Evolutionary conservation across 2,797 vertebrate genomes (phyloP).

Genomic region (Mallotus villosus): DNA sequence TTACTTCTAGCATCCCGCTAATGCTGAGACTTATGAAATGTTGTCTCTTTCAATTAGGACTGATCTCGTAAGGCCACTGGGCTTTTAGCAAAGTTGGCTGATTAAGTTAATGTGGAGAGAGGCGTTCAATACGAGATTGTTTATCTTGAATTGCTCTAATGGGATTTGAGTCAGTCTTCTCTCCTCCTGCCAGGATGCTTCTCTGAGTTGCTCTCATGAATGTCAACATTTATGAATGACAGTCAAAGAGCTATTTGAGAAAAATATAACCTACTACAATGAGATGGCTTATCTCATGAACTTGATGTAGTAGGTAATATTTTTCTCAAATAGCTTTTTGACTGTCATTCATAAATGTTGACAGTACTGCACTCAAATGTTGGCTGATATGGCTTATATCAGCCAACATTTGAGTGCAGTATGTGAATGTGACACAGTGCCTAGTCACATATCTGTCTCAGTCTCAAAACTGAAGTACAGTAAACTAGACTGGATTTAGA

Average conservation of each 20-base stretch:
- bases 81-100: constrained; percentile 8
- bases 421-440: neutral
- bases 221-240: neutral
- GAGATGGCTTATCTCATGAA: no score
- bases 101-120: neutral
- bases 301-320: no score
- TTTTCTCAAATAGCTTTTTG: neutral
- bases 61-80: neutral
- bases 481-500: neutral
- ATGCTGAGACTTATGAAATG: neutral
- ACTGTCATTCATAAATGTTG: neutral
- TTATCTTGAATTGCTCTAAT: neutral
- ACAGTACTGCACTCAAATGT: neutral
- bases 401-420: neutral
- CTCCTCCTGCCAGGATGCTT: neutral
- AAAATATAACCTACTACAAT: no score
- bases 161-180: neutral
- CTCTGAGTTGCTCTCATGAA: neutral
- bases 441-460: neutral
- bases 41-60: neutral
- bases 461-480: neutral
- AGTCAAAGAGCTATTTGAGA: neutral
- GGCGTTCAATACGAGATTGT: neutral
- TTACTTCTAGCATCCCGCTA: constrained; percentile 9
- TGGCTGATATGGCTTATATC: neutral